phyloP scores from a whole-genome alignment of 2,797 vertebrate species.

The Acanthurus lineatus region DNA sequence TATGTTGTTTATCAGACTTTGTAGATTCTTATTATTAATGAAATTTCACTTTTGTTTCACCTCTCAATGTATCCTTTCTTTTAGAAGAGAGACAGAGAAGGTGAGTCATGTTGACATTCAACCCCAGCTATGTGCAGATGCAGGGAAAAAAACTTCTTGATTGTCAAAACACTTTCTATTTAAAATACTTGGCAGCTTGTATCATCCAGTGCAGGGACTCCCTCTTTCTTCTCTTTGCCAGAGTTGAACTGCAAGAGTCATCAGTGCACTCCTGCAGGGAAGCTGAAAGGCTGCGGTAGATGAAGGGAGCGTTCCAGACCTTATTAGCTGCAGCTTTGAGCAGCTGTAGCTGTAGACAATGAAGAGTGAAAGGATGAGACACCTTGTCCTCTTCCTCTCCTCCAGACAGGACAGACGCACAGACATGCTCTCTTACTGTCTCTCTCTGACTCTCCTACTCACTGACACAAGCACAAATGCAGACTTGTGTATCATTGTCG shows the following conservation, averaged over 20 bases:
- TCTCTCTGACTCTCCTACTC: constrained; percentile 6
- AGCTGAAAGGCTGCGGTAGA: constrained; percentile 7
- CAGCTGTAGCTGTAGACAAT: constrained; percentile 32
- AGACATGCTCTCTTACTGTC: not conserved
- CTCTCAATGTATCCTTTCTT: not conserved
- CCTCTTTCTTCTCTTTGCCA: not conserved
- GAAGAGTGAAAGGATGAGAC: constrained; percentile 25
- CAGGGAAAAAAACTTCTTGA: not conserved
- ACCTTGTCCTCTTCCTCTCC: constrained; percentile 18
- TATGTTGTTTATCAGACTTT: not conserved
- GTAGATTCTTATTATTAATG: not conserved
- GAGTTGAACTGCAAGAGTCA: constrained; percentile 11
- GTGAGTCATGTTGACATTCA: not conserved
- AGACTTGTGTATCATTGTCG: not conserved
- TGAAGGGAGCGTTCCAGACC: constrained; percentile 35
- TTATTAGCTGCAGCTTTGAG: constrained; percentile 20
- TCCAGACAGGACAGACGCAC: constrained; percentile 9
- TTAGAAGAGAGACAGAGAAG: not conserved
- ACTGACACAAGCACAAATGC: not conserved
- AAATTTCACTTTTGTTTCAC: not conserved
- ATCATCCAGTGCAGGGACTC: constrained; percentile 4
- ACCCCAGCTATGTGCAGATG: not conserved
- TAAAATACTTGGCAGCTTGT: constrained; percentile 13
- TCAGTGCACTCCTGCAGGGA: constrained; percentile 11
- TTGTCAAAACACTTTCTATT: constrained; percentile 20